Evolutionary conservation across 2,113 vertebrate species (phyloP), one percentile per base, ranked within the genome.

Genomic region (Cryptomyrus ogoouensis): DNA sequence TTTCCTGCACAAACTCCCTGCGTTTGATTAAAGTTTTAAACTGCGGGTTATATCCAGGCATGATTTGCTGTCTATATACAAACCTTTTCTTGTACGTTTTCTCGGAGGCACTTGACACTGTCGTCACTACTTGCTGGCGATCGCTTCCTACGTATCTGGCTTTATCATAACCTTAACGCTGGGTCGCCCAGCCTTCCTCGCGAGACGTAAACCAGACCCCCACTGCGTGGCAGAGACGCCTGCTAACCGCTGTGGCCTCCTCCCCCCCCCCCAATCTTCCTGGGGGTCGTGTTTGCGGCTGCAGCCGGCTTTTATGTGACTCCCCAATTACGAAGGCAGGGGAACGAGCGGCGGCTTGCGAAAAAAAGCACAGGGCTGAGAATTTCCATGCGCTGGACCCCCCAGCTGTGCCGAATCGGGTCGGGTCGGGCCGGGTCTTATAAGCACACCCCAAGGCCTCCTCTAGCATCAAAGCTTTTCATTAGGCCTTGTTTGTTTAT

Each of bases 1-100:
- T 49, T 86, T 86, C 83, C 83, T 86, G 42, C 44, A 86, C 46
- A 86, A 86, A 86, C 47, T 86, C 83, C 44, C 44, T 49, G 83
- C 10, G 83, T 86, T 50, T 86, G 83, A 86, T 27, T 49, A 86
- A 47, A 86, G 44, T 27, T 86, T 46, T 49, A 86, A 31, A 86
- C 47, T 47, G 24, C n/a, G 39, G 83, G 13, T 42, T 80, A 80
- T 35, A 19, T 42, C 31, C 74, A 39, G 74, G 10, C 46, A 31
- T 50, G 17, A 49, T 86, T 86, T 86, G 44, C 19, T 5, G 35
- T 80, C 31, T 80, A 80, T 86, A 86, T 86, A 46, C 24, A 86
- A 86, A 50, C 83, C 19, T 50, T 80, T 80, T 15, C 35, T 80
- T 86, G 17, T 47, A 27, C 2, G 10, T 86, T 15, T 49, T 86